A percentile compares a stretch with the other conserved stretches of the same genome.
phyloP scores from a whole-genome alignment of 1,140 invertebrate species.

The Pseudoatta argentina region DNA sequence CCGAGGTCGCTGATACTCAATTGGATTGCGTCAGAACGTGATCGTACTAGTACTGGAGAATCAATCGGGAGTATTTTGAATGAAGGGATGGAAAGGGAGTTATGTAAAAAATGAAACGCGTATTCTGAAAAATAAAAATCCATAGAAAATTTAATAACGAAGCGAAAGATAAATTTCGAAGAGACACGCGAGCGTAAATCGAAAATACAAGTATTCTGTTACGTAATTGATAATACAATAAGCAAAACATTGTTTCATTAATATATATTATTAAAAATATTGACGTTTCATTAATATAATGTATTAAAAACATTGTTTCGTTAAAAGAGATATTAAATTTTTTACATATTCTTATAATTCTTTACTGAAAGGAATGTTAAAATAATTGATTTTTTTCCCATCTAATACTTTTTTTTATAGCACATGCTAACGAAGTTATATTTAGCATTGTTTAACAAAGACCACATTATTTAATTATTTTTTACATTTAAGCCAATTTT shows the following conservation, averaged over 20 bases:
- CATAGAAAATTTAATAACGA: background rate
- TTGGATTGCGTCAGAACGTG: conserved; percentile 23
- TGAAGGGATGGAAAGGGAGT: background rate
- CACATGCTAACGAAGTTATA: background rate
- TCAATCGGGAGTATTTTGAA: conserved; percentile 7
- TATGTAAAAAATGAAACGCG: background rate
- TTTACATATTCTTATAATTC: background rate
- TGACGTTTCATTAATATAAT: too few species aligned
- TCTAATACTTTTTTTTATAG: background rate
- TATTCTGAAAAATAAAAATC: background rate
- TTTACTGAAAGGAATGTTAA: background rate
- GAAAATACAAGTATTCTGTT: background rate
- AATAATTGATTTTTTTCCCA: background rate
- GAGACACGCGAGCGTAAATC: background rate
- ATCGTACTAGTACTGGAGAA: background rate
- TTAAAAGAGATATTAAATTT: background rate
- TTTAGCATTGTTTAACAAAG: background rate
- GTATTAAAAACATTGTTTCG: background rate
- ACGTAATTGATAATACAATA: background rate
- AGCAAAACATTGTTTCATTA: background rate
- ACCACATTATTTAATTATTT: background rate
- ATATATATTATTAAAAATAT: background rate
- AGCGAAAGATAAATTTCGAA: background rate
- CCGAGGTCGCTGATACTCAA: background rate
- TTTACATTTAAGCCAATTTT: background rate